phyloP scores from a whole-genome alignment of 2,888 invertebrate species.

The Cordilura impudica region DNA sequence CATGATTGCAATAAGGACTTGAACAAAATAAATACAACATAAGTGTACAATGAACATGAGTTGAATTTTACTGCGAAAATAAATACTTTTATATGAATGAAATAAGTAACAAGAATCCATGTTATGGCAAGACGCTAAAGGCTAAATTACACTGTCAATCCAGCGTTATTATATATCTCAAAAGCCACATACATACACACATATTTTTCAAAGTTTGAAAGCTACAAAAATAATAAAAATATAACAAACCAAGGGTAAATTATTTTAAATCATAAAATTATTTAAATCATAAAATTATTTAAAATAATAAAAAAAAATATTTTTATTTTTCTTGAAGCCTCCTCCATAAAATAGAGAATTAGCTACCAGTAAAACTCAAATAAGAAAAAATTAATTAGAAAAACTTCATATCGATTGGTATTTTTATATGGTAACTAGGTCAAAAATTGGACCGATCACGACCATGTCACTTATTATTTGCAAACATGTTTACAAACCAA shows the following conservation, averaged over 20 bases:
- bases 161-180: constrained; percentile 8
- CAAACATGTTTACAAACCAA: too few relatives aligned
- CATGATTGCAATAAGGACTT: constrained; percentile 12
- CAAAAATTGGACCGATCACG: too few relatives aligned
- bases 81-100: background rate
- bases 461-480: too few relatives aligned
- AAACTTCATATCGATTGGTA: too few relatives aligned
- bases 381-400: too few relatives aligned
- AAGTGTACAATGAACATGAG: constrained; percentile 2
- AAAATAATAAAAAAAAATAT: too few relatives aligned
- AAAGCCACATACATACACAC: background rate
- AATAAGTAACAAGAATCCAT: background rate
- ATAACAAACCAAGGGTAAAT: background rate
- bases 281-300: too few relatives aligned
- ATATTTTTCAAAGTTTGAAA: background rate
- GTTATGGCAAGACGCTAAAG: constrained; percentile 44
- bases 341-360: too few relatives aligned
- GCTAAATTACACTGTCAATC: constrained; percentile 55
- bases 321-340: too few relatives aligned
- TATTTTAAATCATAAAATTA: too few relatives aligned
- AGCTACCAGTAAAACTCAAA: too few relatives aligned
- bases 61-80: background rate
- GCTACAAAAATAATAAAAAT: background rate
- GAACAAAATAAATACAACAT: constrained; percentile 3
- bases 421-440: too few relatives aligned